Percentiles rank a stretch among this genome's conserved stretches.
These are phyloP conservation scores for Rallus limicola DNA, from an alignment of 2,113 vertebrate species.

Conservation along the genomic window DNA sequence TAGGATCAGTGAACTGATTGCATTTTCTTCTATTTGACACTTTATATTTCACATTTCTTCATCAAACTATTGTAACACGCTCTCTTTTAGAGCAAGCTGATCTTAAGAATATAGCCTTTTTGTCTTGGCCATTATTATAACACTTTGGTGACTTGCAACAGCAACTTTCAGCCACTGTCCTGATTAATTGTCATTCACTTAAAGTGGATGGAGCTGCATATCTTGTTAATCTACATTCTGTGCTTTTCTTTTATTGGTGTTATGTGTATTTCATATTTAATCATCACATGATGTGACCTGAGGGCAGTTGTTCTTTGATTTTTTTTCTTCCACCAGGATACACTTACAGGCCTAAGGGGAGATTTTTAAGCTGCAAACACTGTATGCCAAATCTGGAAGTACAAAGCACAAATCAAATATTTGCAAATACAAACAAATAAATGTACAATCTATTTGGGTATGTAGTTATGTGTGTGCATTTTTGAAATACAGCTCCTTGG, in stretches of 20 bases:
- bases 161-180: background rate
- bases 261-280: slow-evolving; percentile 46
- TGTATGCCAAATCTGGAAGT: background rate
- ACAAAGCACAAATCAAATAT: background rate
- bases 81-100: slow-evolving; percentile 18
- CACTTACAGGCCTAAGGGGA: background rate
- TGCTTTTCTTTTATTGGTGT: slow-evolving; percentile 18
- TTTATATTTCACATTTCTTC: slow-evolving; percentile 68
- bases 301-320: background rate
- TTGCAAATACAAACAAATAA: slow-evolving; percentile 17
- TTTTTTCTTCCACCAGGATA: background rate
- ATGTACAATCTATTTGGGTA: background rate
- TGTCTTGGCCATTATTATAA: slow-evolving; percentile 31
- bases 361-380: background rate
- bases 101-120: slow-evolving; percentile 36
- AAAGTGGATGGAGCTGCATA: background rate
- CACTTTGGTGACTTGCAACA: slow-evolving; percentile 6
- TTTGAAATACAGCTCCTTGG: background rate
- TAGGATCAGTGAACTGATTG: slow-evolving; percentile 67
- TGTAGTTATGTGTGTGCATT: background rate
- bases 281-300: background rate
- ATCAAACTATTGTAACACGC: slow-evolving; percentile 23
- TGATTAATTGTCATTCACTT: background rate
- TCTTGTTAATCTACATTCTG: slow-evolving; percentile 42
- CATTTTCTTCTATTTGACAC: slow-evolving; percentile 65